phyloP scores from a whole-genome alignment of 2,888 invertebrate species.

The Drosophila sordidula region DNA sequence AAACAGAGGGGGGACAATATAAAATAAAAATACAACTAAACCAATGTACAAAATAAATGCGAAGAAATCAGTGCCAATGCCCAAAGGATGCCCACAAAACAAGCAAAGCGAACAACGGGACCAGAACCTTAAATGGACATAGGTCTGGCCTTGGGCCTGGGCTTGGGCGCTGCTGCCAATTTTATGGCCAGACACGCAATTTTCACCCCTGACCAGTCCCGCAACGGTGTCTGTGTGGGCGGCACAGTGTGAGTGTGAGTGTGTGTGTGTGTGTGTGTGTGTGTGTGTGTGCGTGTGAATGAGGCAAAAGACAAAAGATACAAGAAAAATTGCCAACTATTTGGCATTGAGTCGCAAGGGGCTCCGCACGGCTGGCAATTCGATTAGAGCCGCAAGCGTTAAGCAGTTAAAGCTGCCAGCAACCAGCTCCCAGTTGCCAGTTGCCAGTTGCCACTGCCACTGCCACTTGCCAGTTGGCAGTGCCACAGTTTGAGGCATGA shows the following conservation, averaged over 20 bases:
- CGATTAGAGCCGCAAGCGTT: constrained; percentile 69
- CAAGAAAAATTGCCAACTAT: constrained; percentile 73
- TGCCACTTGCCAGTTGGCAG: constrained; percentile 22
- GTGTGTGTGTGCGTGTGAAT: constrained; percentile 56
- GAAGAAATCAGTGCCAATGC: constrained; percentile 78
- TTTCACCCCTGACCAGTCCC: constrained; percentile 38
- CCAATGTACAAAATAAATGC: constrained; percentile 71
- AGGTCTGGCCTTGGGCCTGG: constrained; percentile 56
- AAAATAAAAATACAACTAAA: constrained; percentile 39
- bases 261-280: constrained; percentile 20
- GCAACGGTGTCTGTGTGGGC: constrained; percentile 20
- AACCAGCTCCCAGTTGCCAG: constrained; percentile 17
- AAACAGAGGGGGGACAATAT: constrained; percentile 4
- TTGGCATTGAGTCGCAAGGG: constrained; percentile 73
- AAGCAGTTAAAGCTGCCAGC: constrained; percentile 58
- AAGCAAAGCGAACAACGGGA: constrained; percentile 36
- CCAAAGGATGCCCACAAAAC: constrained; percentile 67
- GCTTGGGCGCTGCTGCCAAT: constrained; percentile 49
- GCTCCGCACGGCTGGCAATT: constrained; percentile 50
- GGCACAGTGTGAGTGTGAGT: not conserved
- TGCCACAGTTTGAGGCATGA: constrained; percentile 50
- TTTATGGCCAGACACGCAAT: constrained; percentile 79
- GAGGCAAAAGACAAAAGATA: constrained; percentile 59
- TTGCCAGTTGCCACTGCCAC: constrained; percentile 4
- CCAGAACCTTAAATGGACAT: constrained; percentile 59